These are phyloP conservation scores for Accipiter virgatus DNA, from an alignment of 2,113 vertebrate genomes.

Conservation along the genomic window DNA sequence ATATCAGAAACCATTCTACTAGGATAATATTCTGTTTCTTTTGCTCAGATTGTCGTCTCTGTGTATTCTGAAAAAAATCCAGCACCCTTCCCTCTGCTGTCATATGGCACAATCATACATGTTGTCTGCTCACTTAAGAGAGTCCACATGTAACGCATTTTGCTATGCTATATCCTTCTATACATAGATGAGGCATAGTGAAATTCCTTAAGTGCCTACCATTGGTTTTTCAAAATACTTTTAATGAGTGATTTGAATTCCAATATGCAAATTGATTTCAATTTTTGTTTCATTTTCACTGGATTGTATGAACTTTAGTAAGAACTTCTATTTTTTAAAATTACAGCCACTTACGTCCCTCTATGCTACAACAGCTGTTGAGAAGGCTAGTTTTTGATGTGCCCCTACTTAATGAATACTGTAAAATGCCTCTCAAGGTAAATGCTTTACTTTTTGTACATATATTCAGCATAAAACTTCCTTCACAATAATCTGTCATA, in stretches of 20 bases:
- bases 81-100: background rate
- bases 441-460: background rate
- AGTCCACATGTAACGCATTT: background rate
- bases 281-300: background rate
- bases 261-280: background rate
- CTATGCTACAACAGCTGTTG: conserved; percentile 95
- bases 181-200: background rate
- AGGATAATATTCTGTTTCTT: background rate
- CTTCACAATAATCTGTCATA: background rate
- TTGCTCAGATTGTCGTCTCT: background rate
- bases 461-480: background rate
- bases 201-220: background rate
- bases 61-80: background rate
- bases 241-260: background rate
- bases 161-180: background rate
- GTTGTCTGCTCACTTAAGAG: background rate
- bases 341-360: conserved; percentile 90
- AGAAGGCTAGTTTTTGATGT: conserved; percentile 96
- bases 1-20: background rate
- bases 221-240: background rate
- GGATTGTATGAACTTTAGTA: background rate
- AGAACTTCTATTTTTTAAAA: background rate
- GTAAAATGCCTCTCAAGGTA: conserved; percentile 99
- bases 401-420: conserved; percentile 93
- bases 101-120: background rate